Conservation (phyloP, 1,140 invertebrate genomes). For the Drosophila nikananu region DNA sequence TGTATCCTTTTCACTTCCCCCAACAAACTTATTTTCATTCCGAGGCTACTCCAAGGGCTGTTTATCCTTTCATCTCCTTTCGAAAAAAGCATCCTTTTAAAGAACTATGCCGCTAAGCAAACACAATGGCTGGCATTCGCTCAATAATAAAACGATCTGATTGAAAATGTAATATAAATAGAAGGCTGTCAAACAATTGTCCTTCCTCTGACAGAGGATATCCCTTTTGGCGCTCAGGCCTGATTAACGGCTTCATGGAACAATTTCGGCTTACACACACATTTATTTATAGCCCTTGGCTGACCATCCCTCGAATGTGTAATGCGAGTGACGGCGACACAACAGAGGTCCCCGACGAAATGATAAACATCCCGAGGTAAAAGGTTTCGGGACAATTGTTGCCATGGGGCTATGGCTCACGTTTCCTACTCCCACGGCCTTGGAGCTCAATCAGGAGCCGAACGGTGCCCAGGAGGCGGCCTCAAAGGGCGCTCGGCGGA, state of each 20-base stretch:
- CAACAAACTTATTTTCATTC: not conserved
- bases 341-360: conserved; percentile 34
- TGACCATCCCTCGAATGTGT: conserved; percentile 16
- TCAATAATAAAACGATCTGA: conserved; percentile 19
- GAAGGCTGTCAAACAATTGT: conserved; percentile 15
- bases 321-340: conserved; percentile 33
- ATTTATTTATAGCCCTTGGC: conserved; percentile 41
- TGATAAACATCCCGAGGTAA: conserved; percentile 51
- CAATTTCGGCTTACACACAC: conserved; percentile 18
- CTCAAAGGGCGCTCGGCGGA: conserved; percentile 18
- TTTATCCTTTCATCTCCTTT: not conserved
- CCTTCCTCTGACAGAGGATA: conserved; percentile 7
- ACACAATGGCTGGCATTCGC: conserved; percentile 8
- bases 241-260: conserved; percentile 36
- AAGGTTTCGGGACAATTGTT: conserved; percentile 48
- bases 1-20: not conserved
- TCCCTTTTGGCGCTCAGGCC: conserved; percentile 2
- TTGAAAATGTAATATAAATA: conserved; percentile 38
- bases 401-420: conserved; percentile 28
- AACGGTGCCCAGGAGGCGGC: conserved; percentile 27
- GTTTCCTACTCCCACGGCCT: not conserved
- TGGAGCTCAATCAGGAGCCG: conserved; percentile 60
- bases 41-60: not conserved
- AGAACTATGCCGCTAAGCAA: not conserved
- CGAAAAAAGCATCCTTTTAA: not conserved